These are phyloP conservation scores for Choristoneura rosaceana DNA, from an alignment of 2,888 invertebrate species.

Conservation along the genomic window DNA sequence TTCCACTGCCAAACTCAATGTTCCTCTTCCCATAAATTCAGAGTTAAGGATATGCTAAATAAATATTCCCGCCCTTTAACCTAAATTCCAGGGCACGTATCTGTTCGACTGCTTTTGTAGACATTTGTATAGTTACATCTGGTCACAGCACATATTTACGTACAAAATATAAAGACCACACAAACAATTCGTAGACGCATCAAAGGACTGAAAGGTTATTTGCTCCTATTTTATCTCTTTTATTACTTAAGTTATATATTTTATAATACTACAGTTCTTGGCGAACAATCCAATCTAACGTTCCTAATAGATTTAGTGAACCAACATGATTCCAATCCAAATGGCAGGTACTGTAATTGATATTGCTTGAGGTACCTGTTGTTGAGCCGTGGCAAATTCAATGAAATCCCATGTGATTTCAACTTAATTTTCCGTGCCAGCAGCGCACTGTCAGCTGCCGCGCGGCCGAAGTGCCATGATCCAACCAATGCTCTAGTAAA, in stretches of 20 bases:
- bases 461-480: conserved; percentile 30
- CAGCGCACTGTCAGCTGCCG: conserved; percentile 29
- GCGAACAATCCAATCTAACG: neutral
- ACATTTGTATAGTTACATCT: conserved; percentile 60
- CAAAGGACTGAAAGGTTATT: conserved; percentile 20
- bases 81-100: conserved; percentile 58
- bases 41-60: conserved; percentile 57
- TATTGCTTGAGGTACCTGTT: conserved; percentile 13
- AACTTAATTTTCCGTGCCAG: conserved; percentile 38
- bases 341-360: conserved; percentile 13
- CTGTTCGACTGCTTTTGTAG: conserved; percentile 61
- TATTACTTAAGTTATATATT: neutral
- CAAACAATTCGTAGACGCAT: conserved; percentile 10
- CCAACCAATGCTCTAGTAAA: conserved; percentile 30
- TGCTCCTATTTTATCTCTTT: conserved; percentile 7
- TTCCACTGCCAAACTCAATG: conserved; percentile 18
- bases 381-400: conserved; percentile 40
- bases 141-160: conserved; percentile 19
- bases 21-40: conserved; percentile 50
- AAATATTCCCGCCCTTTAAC: conserved; percentile 57
- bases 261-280: no score
- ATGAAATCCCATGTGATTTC: conserved; percentile 46
- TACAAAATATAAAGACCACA: conserved; percentile 3
- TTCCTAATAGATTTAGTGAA: neutral
- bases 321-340: neutral